Percentiles rank a stretch among this genome's conserved stretches.
Evolutionary conservation across 2,113 vertebrate species (phyloP).

Genomic region (Pedetes capensis): DNA sequence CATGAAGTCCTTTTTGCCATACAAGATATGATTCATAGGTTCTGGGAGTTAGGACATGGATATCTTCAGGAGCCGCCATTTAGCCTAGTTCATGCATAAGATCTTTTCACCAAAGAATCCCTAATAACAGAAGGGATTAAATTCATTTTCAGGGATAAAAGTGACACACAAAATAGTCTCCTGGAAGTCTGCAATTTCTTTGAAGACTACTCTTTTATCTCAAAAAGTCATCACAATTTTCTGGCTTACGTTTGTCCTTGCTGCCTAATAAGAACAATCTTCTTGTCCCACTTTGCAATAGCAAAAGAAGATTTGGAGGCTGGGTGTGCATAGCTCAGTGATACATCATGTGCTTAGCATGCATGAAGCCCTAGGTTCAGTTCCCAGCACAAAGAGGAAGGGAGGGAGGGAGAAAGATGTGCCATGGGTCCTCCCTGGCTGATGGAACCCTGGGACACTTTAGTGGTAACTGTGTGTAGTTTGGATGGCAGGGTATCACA

Average conservation of each 20-base stretch:
- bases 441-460: neutral
- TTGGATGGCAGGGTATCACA: neutral
- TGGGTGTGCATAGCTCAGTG: too few species aligned
- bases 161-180: neutral
- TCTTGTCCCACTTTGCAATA: neutral
- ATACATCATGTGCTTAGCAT: neutral
- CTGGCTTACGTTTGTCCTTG: neutral
- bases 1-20: neutral
- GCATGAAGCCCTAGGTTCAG: neutral
- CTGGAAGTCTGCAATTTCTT: neutral
- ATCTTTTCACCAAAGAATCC: neutral
- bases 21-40: too few species aligned
- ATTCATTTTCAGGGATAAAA: neutral
- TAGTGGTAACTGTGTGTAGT: neutral
- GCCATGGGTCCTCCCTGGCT: neutral
- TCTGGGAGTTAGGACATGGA: too few species aligned
- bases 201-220: neutral
- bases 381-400: neutral
- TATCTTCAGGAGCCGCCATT: neutral
- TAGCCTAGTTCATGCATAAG: neutral
- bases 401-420: neutral
- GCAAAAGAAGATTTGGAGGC: neutral
- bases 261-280: slow-evolving; percentile 13
- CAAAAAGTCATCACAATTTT: neutral
- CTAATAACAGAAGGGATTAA: neutral